Percentiles rank a stretch among this genome's conserved stretches.
Conservation (phyloP, 2,888 invertebrate species). For the Watsonalla binaria region DNA sequence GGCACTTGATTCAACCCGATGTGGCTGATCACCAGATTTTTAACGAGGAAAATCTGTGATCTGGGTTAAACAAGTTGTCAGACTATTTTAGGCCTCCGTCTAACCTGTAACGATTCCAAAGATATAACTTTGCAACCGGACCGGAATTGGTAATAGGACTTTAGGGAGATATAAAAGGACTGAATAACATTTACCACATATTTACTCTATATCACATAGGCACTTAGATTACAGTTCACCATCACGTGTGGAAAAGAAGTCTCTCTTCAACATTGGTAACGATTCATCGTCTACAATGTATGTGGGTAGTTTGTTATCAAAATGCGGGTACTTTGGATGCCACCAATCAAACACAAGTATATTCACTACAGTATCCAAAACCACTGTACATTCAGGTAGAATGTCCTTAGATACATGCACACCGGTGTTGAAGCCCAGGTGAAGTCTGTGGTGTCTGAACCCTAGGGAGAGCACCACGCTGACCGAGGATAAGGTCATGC, state of each 20-base stretch:
- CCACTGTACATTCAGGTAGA: slow-evolving; percentile 39
- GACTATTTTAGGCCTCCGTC: too few species aligned
- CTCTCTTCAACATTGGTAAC: slow-evolving; percentile 43
- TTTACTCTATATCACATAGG: slow-evolving; percentile 19
- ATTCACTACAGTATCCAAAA: slow-evolving; percentile 50
- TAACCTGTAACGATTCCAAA: too few species aligned
- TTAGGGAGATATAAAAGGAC: not conserved
- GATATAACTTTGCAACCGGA: too few species aligned
- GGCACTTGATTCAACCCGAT: too few species aligned
- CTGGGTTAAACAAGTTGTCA: too few species aligned
- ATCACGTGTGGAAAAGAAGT: slow-evolving; percentile 40
- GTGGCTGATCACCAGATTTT: too few species aligned
- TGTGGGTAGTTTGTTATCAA: slow-evolving; percentile 40
- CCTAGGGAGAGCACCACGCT: slow-evolving; percentile 75
- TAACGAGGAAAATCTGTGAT: too few species aligned
- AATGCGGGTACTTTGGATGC: slow-evolving; percentile 46
- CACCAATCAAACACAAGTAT: slow-evolving; percentile 51
- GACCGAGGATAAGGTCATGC: slow-evolving; percentile 77
- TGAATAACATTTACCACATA: slow-evolving; percentile 12
- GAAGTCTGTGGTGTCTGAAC: slow-evolving; percentile 73
- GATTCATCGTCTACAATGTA: slow-evolving; percentile 42
- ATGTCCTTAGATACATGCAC: slow-evolving; percentile 40
- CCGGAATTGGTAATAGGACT: too few species aligned
- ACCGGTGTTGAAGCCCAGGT: slow-evolving; percentile 71
- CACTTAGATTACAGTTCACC: slow-evolving; percentile 16